Base-by-base conservation (phyloP, 2,797 vertebrate genomes). In the Channa striata region DNA sequence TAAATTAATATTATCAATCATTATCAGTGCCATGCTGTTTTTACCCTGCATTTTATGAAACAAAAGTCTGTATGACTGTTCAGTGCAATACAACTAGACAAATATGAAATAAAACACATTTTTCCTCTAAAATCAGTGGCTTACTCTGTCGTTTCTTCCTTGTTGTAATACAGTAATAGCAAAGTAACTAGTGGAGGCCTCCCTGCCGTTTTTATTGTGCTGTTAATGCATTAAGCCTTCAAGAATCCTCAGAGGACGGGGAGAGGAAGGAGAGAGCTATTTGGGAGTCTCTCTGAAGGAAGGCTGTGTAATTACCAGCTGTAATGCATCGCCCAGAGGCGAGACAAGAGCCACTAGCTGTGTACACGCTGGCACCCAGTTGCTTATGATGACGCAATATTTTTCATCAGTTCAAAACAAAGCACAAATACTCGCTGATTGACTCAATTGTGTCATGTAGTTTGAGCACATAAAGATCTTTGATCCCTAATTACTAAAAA, bases 251-350 rank as follows among this genome's bases (percentile, higher is more conserved):
- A 43, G 77, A 78, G 74, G 81, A 62, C 51, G 80, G 67, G 72
- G 58, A 72, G 69, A 37, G 0, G 6, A n/a, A 30, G 6, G 4
- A 30, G 43, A 34, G 65, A 77, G 69, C 82, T 79, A 78, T 90
- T 91, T 83, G 80, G 74, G 77, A 91, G 83, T 86, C 78, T 90
- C 87, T 86, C 72, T 84, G 75, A 74, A 80, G 68, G 81, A 87
- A 85, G 82, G 83, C 86, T 64, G 81, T 83, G 85, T 93, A 92
- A 93, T 93, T 92, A 91, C 84, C 88, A 88, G 85, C 86, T 87
- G 70, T 90, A 93, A 92, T 87, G 77, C 80, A 81, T 82, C 34
- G 76, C 84, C 85, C 84, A 82, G 64, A 84, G 87, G 87, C 68
- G n/a, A 89, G 69, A 87, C 81, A 67, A 82, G 63, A 87, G 79